Percentiles rank a stretch among this genome's conserved stretches.
Conservation (phyloP, 1,140 invertebrate genomes). For the Zaprionus kolodkinae region DNA sequence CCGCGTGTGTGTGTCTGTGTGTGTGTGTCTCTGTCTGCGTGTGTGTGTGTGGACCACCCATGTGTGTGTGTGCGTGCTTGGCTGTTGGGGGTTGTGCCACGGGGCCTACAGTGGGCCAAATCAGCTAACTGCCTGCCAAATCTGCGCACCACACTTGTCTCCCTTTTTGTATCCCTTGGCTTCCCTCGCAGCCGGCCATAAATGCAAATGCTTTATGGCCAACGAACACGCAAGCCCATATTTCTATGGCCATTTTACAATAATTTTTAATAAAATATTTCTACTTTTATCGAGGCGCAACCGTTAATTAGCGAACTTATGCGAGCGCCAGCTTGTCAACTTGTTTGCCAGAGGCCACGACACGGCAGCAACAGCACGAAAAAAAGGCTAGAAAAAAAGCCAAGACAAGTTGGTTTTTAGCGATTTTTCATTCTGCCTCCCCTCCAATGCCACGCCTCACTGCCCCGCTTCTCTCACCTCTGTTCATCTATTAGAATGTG, state of each 20-base stretch:
- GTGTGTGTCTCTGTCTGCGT: constrained; percentile 23
- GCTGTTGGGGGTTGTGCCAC: neutral
- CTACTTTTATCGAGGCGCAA: constrained; percentile 51
- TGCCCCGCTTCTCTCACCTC: neutral
- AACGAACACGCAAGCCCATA: constrained; percentile 67
- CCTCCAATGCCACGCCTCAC: neutral
- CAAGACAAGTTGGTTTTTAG: constrained; percentile 9
- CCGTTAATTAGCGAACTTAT: constrained; percentile 81
- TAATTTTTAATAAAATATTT: constrained; percentile 75
- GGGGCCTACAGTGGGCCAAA: constrained; percentile 14
- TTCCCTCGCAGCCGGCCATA: constrained; percentile 18
- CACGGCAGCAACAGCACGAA: neutral
- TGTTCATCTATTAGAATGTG: constrained; percentile 24
- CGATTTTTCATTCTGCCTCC: constrained; percentile 49
- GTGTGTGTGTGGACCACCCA: constrained; percentile 59
- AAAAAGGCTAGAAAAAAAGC: neutral
- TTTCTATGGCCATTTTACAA: constrained; percentile 66
- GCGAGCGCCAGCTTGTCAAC: constrained; percentile 73
- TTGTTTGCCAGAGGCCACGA: constrained; percentile 55
- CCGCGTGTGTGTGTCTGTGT: constrained; percentile 38
- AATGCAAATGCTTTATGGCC: constrained; percentile 69
- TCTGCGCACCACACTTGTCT: constrained; percentile 39
- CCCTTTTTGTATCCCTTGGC: neutral
- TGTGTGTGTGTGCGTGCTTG: constrained; percentile 21
- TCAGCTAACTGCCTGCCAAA: constrained; percentile 8